Base-by-base conservation (phyloP, 2,113 vertebrate species). In the Lontra canadensis region DNA sequence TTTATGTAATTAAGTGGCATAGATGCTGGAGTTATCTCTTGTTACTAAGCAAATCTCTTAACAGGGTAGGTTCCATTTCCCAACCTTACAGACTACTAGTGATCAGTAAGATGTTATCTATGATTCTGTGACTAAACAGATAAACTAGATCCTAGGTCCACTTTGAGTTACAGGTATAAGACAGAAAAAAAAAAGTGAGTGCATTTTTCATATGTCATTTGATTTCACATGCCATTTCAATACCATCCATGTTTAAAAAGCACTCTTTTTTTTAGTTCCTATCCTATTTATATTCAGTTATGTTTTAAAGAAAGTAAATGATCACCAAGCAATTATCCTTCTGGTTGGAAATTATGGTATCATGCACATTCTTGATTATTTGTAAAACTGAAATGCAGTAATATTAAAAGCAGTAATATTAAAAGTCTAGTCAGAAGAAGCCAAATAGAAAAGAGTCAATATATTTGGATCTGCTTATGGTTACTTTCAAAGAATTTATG, bases 241-340 rank as follows among this genome's bases (percentile, higher is more conserved):
- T 42, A 82, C 61, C 85, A 93, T 97, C 67, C 88, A 88, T 97
- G 91, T 96, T 90, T 78, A 80, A 98, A 97, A 96, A 94, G 34
- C 96, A 92, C 83, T 78, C 31, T n/a, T 90, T 96, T 82, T 88
- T 86, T 96, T 92, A 89, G 69, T 96, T 87, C 93, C 88, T 95
- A n/a, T 52, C 95, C 96, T 96, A 91, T 97, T 97, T 95, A 88
- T 94, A 94, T 97, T 97, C 97, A 89, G 94, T 96, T 97, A 94
- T 65, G 73, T 98, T 97, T 97, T 96, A 96, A 96, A 96, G 97
- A 98, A 98, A 95, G 87, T 92, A 96, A 96, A 94, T 96, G 90
- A 98, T 98, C 94, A 95, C 95, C 74, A 47, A 97, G 97, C 90
- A 97, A 96, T 97, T 97, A 97, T 96, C 93, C 80, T 96, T 97